phyloP scores from a whole-genome alignment of 2,888 invertebrate genomes.

The Abrostola tripartita region DNA sequence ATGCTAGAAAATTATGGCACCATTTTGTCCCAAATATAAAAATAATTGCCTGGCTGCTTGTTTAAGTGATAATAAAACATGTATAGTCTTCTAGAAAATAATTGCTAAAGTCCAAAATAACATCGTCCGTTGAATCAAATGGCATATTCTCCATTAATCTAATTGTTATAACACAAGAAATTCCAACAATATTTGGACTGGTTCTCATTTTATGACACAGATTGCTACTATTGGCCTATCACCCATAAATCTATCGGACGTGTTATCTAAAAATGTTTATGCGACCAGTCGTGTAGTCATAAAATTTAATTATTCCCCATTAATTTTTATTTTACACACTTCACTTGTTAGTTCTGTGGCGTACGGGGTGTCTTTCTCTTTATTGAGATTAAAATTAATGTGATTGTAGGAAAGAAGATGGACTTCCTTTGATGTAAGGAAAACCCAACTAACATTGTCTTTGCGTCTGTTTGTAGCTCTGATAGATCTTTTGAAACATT shows the following conservation, averaged over 20 bases:
- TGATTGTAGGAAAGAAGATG: conserved; percentile 12
- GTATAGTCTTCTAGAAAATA: too few species aligned
- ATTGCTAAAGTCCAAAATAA: not conserved
- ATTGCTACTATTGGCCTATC: conserved; percentile 29
- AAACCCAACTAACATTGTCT: not conserved
- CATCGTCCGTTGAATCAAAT: not conserved
- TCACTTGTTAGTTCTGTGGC: conserved; percentile 30
- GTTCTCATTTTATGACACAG: conserved; percentile 41
- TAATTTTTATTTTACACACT: conserved; percentile 44
- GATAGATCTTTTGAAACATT: too few species aligned
- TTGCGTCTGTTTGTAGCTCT: too few species aligned
- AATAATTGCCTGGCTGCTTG: not conserved
- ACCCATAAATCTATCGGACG: conserved; percentile 42
- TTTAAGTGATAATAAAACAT: not conserved
- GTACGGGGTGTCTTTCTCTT: conserved; percentile 10
- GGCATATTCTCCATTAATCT: conserved; percentile 10
- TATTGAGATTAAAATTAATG: conserved; percentile 5
- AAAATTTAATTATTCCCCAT: conserved; percentile 56
- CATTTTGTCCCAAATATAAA: too few species aligned
- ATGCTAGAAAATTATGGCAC: too few species aligned
- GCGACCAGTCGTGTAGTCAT: conserved; percentile 36
- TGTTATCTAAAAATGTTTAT: conserved; percentile 46
- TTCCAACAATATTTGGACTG: conserved; percentile 43
- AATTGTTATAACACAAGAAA: conserved; percentile 35
- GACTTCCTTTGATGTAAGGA: not conserved